Percentiles rank a stretch among this genome's conserved stretches.
These are phyloP conservation scores for Triplophysa tibetana DNA, from an alignment of 2,113 vertebrate species.

Conservation along the genomic window DNA sequence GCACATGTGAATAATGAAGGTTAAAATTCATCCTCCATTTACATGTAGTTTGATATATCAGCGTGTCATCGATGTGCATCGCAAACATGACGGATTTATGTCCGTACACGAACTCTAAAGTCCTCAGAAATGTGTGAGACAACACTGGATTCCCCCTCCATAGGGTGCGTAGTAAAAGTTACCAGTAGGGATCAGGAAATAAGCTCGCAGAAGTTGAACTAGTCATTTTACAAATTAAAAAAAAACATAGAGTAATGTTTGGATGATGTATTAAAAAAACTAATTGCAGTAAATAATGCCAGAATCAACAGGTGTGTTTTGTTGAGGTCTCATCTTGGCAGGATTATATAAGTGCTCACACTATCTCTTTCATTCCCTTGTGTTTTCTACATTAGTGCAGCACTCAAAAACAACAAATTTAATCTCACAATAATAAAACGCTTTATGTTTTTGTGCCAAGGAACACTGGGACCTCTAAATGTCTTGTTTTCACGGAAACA, in stretches of 20 bases:
- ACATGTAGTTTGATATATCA: neutral
- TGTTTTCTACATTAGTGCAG: neutral
- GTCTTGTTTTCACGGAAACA: slow-evolving; percentile 33
- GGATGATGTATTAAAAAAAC: too few relatives aligned
- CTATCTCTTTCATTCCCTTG: neutral
- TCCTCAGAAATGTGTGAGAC: neutral
- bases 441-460: slow-evolving; percentile 48
- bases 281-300: neutral
- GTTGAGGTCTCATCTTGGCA: neutral
- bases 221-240: too few relatives aligned
- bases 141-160: neutral
- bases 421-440: slow-evolving; percentile 9
- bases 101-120: neutral
- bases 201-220: too few relatives aligned
- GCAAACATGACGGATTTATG: neutral
- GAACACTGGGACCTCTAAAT: neutral
- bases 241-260: too few relatives aligned
- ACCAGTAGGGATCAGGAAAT: neutral
- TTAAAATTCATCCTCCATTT: neutral
- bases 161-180: neutral
- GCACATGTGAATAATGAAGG: neutral
- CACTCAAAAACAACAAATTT: slow-evolving; percentile 19
- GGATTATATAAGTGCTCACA: neutral
- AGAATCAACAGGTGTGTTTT: slow-evolving; percentile 16
- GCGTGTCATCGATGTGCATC: neutral